Evolutionary conservation across 1,140 invertebrate species (phyloP).

Genomic region (Polypedilum vanderplanki): DNA sequence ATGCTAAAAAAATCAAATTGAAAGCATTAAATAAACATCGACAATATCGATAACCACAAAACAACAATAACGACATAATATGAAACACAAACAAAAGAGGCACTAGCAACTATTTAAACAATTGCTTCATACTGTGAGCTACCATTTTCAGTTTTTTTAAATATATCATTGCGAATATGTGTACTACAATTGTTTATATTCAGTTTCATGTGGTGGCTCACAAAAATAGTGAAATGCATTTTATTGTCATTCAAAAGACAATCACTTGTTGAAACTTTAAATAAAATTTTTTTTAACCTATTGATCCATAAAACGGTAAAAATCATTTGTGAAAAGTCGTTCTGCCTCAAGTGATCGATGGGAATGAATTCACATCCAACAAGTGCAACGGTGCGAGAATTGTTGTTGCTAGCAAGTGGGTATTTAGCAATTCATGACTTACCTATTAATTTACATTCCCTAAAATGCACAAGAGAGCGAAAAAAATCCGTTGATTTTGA

Average conservation of each 20-base stretch:
- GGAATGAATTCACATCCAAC: not conserved
- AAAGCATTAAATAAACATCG: too few species aligned
- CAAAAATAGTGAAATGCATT: not conserved
- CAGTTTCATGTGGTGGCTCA: not conserved
- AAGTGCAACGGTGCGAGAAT: not conserved
- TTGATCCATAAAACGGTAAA: not conserved
- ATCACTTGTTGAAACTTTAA: not conserved
- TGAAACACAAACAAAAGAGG: not conserved
- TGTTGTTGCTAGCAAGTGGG: not conserved
- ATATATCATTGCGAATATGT: not conserved
- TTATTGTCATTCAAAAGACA: not conserved
- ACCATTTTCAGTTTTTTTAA: not conserved
- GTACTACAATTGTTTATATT: not conserved
- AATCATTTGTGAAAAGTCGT: not conserved
- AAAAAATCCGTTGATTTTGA: conserved; percentile 2
- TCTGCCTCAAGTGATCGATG: conserved; percentile 4
- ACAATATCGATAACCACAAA: not conserved
- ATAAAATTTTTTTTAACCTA: not conserved
- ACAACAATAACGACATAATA: conserved; percentile 8
- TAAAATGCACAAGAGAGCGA: not conserved
- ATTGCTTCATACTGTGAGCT: not conserved
- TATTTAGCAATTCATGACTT: conserved; percentile 13
- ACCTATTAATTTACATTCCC: conserved; percentile 9
- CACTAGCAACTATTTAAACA: conserved; percentile 12
- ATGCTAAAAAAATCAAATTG: too few species aligned